Base-by-base conservation (phyloP, 2,797 vertebrate genomes). In the Tragopan temminckii region DNA sequence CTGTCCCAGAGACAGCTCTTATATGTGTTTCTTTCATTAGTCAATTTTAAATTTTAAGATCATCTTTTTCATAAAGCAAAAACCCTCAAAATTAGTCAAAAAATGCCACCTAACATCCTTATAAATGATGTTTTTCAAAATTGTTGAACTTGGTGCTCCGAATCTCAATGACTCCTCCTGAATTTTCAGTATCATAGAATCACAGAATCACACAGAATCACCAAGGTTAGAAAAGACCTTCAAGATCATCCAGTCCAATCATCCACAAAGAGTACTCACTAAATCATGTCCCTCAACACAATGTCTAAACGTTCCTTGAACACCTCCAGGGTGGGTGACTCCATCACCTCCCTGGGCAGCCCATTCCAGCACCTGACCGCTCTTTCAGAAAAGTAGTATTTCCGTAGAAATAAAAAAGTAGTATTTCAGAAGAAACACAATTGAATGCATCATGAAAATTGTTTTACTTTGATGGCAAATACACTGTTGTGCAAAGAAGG, bases 401-500 rank as follows among this genome's bases (percentile, higher is more conserved):
- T 40, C 40, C 5, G 6, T 40, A 40, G 40, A 40, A 40, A 40
- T 40, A 40, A 40, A 40, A 40, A 40, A 40, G 40, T 14, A 40
- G 15, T 42, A 42, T 42, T 42, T 42, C 15, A 42, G 40, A 42
- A 72, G 46, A 90, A 88, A 66, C 66, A 31, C 8, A 76, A 19
- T 14, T 23, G 27, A 79, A 64, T n/a, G 33, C 13, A 79, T 31
- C 4, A 13, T 25, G 24, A 57, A 27, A 85, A 90, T 59, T 11
- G 2, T 58, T 70, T 35, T 43, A 42, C 7, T 85, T 85, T 16
- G 40, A 16, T 15, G 18, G 19, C 11, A 82, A 72, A 82, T 67
- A 18, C 27, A n/a, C 2, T 43, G 38, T 18, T 0, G 0, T 52
- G 36, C 31, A 48, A 80, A 79, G 23, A 24, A 66, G 33, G 16